Base-by-base conservation (phyloP, 2,888 invertebrate species). In the Alitta virens region DNA sequence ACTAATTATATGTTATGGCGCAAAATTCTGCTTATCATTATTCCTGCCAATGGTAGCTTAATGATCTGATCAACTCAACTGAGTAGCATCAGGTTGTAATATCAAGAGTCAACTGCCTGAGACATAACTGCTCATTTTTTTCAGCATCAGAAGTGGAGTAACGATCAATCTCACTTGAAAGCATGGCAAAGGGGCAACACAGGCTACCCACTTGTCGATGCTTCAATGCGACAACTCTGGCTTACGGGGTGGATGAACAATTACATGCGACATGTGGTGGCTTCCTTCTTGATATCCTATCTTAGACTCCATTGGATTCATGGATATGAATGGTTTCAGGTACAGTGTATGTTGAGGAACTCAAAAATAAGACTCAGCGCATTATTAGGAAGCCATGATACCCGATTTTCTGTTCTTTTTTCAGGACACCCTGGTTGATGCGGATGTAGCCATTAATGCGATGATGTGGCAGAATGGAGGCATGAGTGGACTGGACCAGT, bases 381-480 rank as follows among this genome's bases (percentile, higher is more conserved):
- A n/a, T n/a, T n/a, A n/a, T n/a, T n/a, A n/a, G n/a, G n/a, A n/a
- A n/a, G n/a, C n/a, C n/a, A n/a, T n/a, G n/a, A 16, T 40, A 16
- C 40, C 9, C 16, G 12, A 40, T 50, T 16, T 50, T 21, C 9
- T 21, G n/a, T 14, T 21, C 9, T 23, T 26, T 24, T 50, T 16
- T 5, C 59, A 72, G 71, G 72, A 72, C 62, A 73, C 73, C 2
- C 52, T 73, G 46, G 33, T 73, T 26, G 73, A 73, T 65, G 73
- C 73, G 21, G 73, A 73, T 68, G 70, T 71, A 9, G 73, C 71
- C 18, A 72, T 73, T 38, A 73, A 73, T 64, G 71, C 73, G 40
- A 72, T 73, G 71, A 72, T 72, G 71, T 73, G 73, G 71, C 73
- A 73, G 67, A 72, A 72, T 62, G 73, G 71, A 23, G 71, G 71